Evolutionary conservation across 2,797 vertebrate genomes (phyloP).

Genomic region (Crenuchus spilurus): DNA sequence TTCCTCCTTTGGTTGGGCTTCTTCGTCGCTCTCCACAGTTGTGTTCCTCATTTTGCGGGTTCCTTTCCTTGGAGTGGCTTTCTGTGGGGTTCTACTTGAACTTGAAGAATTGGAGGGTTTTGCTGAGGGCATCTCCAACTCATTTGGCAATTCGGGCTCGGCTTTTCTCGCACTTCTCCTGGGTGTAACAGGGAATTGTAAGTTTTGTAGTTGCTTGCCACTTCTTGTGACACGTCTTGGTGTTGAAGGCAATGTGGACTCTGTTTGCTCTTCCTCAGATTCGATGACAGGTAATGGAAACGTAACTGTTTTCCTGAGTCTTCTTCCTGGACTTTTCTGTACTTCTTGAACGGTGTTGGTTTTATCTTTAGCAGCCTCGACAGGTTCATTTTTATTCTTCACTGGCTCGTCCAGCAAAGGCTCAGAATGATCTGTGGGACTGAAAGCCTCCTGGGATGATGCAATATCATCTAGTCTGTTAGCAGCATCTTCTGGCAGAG

Average conservation of each 20-base stretch:
- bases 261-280: slow-evolving; percentile 43
- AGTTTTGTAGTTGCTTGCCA: slow-evolving; percentile 61
- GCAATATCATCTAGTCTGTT: not conserved
- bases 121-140: slow-evolving; percentile 40
- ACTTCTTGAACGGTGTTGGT: slow-evolving; percentile 45
- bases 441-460: slow-evolving; percentile 2
- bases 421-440: not conserved
- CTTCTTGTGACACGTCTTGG: slow-evolving; percentile 74
- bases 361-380: slow-evolving; percentile 41
- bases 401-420: slow-evolving; percentile 10
- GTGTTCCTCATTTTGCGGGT: slow-evolving; percentile 50
- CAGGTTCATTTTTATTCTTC: no score
- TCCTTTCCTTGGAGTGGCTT: slow-evolving; percentile 51
- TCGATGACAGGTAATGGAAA: slow-evolving; percentile 63
- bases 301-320: slow-evolving; percentile 59
- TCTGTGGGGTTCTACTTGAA: slow-evolving; percentile 58
- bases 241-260: slow-evolving; percentile 53
- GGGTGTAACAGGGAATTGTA: slow-evolving; percentile 65
- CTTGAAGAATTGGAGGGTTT: slow-evolving; percentile 52
- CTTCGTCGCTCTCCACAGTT: slow-evolving; percentile 30
- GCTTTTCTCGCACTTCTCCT: slow-evolving; percentile 75
- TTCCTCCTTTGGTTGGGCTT: slow-evolving; percentile 29
- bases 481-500: not conserved
- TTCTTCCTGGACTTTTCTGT: slow-evolving; percentile 63
- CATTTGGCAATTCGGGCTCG: slow-evolving; percentile 49